These are phyloP conservation scores for Rosalia funebris DNA, from an alignment of 2,888 invertebrate genomes.

Conservation along the genomic window DNA sequence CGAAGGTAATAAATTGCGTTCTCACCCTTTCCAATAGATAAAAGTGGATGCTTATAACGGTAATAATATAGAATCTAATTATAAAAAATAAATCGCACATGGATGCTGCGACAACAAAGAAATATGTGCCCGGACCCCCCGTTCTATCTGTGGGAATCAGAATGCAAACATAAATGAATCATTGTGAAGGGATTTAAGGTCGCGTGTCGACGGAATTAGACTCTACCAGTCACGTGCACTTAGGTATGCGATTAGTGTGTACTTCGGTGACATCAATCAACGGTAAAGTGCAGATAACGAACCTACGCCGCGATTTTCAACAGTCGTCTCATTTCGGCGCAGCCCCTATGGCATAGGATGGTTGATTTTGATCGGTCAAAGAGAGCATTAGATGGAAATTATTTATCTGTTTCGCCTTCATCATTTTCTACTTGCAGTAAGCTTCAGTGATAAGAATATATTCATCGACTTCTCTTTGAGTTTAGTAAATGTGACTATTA, in stretches of 20 bases:
- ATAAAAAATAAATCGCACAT: slow-evolving; percentile 60
- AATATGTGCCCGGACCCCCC: slow-evolving; percentile 25
- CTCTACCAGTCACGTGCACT: slow-evolving; percentile 57
- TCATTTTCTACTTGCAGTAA: not conserved
- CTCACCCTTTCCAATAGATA: slow-evolving; percentile 40
- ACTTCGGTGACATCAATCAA: slow-evolving; percentile 60
- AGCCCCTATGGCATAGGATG: slow-evolving; percentile 23
- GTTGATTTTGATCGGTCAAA: slow-evolving; percentile 28
- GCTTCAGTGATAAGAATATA: no score
- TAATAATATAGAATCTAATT: slow-evolving; percentile 59
- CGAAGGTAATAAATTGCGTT: slow-evolving; percentile 44
- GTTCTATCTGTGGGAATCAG: slow-evolving; percentile 60
- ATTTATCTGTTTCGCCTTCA: slow-evolving; percentile 2
- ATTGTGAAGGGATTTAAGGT: slow-evolving; percentile 59
- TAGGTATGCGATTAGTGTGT: slow-evolving; percentile 61
- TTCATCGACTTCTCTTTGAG: no score
- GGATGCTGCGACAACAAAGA: slow-evolving; percentile 46
- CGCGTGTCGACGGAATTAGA: slow-evolving; percentile 59
- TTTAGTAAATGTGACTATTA: no score
- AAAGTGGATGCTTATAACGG: slow-evolving; percentile 37
- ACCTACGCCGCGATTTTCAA: slow-evolving; percentile 52
- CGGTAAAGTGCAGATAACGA: slow-evolving; percentile 60
- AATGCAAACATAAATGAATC: slow-evolving; percentile 59
- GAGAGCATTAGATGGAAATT: slow-evolving; percentile 12
- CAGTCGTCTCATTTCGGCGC: slow-evolving; percentile 28